Evolutionary conservation across 2,888 invertebrate species (phyloP).

Genomic region (Melipona beecheii): DNA sequence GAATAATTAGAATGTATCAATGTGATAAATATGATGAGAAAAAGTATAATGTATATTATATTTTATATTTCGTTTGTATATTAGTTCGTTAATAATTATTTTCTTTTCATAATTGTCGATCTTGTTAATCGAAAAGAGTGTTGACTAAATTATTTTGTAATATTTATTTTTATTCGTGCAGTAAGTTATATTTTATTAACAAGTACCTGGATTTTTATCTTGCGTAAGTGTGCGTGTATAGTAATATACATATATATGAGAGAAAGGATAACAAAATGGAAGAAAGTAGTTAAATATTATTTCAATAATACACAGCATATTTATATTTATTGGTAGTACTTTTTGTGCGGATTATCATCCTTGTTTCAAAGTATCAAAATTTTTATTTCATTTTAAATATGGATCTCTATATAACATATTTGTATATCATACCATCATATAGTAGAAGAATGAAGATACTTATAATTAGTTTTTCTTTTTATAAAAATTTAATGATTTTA

Average conservation of each 20-base stretch:
- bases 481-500: constrained; percentile 1
- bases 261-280: background rate
- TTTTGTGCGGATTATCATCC: constrained; percentile 3
- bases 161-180: constrained; percentile 21
- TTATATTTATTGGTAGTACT: background rate
- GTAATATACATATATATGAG: background rate
- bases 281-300: constrained; percentile 30
- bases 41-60: constrained; percentile 11
- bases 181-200: constrained; percentile 41
- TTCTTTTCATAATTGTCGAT: background rate
- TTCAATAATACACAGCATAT: background rate
- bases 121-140: background rate
- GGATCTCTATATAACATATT: background rate
- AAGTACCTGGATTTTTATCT: constrained; percentile 57
- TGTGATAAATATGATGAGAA: constrained; percentile 39
- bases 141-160: constrained; percentile 5
- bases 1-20: constrained; percentile 41
- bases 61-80: constrained; percentile 17
- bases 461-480: background rate
- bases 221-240: constrained; percentile 38
- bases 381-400: background rate
- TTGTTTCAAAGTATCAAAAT: background rate
- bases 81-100: constrained; percentile 14
- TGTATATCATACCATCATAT: background rate
- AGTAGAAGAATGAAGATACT: background rate